Evolutionary conservation across 1,140 invertebrate species (phyloP).

Genomic region (Pseudomyrmex sp.): DNA sequence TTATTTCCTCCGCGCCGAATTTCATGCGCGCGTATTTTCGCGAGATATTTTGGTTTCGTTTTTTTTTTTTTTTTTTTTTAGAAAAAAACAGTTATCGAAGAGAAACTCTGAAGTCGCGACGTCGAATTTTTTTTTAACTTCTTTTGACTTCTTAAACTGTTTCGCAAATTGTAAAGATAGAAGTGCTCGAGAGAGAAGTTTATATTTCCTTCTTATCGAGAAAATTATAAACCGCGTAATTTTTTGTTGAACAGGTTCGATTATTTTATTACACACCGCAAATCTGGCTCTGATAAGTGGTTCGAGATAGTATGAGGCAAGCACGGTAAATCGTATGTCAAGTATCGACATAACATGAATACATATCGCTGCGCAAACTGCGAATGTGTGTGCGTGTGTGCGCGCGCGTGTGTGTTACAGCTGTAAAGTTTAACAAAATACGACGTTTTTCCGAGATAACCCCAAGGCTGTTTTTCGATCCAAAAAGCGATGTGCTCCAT

Average conservation of each 20-base stretch:
- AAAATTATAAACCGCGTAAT: background rate
- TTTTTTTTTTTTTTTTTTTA: background rate
- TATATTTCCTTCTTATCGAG: background rate
- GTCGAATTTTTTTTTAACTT: too few relatives aligned
- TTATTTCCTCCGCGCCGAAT: slow-evolving; percentile 18
- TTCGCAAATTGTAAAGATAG: background rate
- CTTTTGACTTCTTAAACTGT: background rate
- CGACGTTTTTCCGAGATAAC: slow-evolving; percentile 16
- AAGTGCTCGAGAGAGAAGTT: too few relatives aligned
- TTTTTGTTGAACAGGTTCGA: background rate
- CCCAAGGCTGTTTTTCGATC: slow-evolving; percentile 47
- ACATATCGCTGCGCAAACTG: slow-evolving; percentile 7
- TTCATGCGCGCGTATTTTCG: background rate
- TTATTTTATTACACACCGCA: background rate
- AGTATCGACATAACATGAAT: background rate
- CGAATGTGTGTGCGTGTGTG: too few relatives aligned
- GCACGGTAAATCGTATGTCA: background rate
- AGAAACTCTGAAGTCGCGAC: background rate
- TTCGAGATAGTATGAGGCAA: background rate
- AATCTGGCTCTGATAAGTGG: background rate
- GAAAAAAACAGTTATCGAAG: background rate
- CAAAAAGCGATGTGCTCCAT: slow-evolving; percentile 17
- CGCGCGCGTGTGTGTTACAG: background rate
- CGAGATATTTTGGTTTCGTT: background rate
- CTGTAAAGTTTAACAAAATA: slow-evolving; percentile 29